Base-by-base conservation (phyloP, 2,888 invertebrate species). In the Limenitis camilla region DNA sequence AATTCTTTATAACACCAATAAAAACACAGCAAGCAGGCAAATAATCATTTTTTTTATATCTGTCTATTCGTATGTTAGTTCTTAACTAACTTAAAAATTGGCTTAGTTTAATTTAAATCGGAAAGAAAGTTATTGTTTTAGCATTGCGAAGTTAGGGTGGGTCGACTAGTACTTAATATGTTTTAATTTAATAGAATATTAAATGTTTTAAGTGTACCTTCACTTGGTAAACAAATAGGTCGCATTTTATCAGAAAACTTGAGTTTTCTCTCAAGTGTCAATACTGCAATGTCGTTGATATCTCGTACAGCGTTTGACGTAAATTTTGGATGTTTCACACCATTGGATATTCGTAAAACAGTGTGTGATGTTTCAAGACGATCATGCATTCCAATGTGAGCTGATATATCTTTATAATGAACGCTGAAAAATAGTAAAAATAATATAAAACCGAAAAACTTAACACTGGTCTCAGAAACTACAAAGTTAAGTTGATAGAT, bases 211-310 rank as follows among this genome's bases (percentile, higher is more conserved):
- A 19, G 29, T 31, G 46, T 66, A 83, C 85, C 66, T 62, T 64
- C 59, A 30, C 59, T 65, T 30, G 87, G 84, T 44, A 91, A 72
- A 62, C 91, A 91, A 48, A 88, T 81, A 8, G 91, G 89, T 0
- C 72, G 70, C 30, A 90, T 76, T 50, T 74, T 82, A 1, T 81
- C 74, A 2, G 74, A 71, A 56, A 88, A 89, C 53, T 70, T 65
- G 2, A 91, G 63, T 55, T 73, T 78, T 47, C 68, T 70, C 6
- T 76, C 76, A 0, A 91, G 62, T 5, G 83, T 89, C 8, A 91
- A 68, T 6, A 91, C 71, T 0, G 90, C 90, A 19, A 91, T 88
- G 60, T 91, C 91, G 54, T 90, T 89, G 41, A 88, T 87, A 48
- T 90, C 90, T 51, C 90, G 76, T 0, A 88, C 78, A 8, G 85